Percentiles rank a stretch among this genome's conserved stretches.
phyloP scores from a whole-genome alignment of 2,113 vertebrate genomes.

The Odontesthes bonariensis region DNA sequence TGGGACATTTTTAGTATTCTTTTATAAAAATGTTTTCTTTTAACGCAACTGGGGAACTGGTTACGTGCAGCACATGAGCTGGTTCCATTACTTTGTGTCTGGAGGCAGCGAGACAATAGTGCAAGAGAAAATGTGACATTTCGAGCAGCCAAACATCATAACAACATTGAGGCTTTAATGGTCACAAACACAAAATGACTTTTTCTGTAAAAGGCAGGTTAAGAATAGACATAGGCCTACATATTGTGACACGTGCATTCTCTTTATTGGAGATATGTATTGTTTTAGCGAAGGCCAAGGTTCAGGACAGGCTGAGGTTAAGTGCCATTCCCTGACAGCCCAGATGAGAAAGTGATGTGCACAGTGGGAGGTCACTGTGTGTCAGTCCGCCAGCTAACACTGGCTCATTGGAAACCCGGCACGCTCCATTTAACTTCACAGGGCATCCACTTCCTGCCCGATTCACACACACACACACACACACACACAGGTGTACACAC shows the following conservation, averaged over 20 bases:
- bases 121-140: conserved; percentile 18
- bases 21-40: background rate
- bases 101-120: conserved; percentile 22
- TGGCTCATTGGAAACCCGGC: conserved; percentile 66
- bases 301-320: conserved; percentile 71
- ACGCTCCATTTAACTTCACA: conserved; percentile 77
- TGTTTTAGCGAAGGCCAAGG: conserved; percentile 65
- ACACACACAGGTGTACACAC: conserved; percentile 8
- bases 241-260: conserved; percentile 29
- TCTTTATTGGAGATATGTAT: conserved; percentile 62
- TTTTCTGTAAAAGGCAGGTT: background rate
- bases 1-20: no score
- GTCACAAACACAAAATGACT: conserved; percentile 43
- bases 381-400: conserved; percentile 70
- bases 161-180: conserved; percentile 11
- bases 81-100: conserved; percentile 35
- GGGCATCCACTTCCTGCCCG: conserved; percentile 41
- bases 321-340: conserved; percentile 63
- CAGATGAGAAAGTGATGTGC: conserved; percentile 73
- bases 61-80: conserved; percentile 10
- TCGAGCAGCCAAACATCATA: conserved; percentile 19
- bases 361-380: conserved; percentile 61
- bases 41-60: background rate
- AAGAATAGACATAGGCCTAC: conserved; percentile 12
- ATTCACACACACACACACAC: conserved; percentile 1